Evolutionary conservation across 1,140 invertebrate species (phyloP).

Genomic region (Drosophila pseudoobscura): DNA sequence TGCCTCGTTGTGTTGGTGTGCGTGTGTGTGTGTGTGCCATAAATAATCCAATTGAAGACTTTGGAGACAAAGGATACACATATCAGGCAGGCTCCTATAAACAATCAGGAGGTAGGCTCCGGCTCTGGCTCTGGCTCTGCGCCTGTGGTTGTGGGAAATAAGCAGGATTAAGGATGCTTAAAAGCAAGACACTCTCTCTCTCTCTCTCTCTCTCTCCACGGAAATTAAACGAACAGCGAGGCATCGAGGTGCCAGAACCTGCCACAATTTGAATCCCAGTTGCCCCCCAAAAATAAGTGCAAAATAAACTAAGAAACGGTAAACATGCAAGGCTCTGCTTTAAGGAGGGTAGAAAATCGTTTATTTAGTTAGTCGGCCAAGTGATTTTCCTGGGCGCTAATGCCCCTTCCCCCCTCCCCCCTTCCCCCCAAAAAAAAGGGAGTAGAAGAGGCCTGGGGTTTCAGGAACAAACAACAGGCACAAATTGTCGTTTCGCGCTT

Average conservation of each 20-base stretch:
- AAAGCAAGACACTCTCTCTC: conserved; percentile 30
- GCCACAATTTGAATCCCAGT: conserved; percentile 13
- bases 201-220: conserved; percentile 54
- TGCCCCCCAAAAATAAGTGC: conserved; percentile 18
- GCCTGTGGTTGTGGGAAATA: conserved; percentile 44
- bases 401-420: conserved; percentile 29
- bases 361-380: conserved; percentile 55
- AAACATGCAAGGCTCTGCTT: conserved; percentile 56
- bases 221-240: conserved; percentile 33
- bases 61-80: conserved; percentile 4
- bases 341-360: conserved; percentile 39
- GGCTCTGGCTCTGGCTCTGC: conserved; percentile 2
- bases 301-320: conserved; percentile 63
- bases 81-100: conserved; percentile 23
- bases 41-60: conserved; percentile 51
- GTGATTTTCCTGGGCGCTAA: conserved; percentile 55
- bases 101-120: conserved; percentile 25
- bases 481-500: conserved; percentile 79
- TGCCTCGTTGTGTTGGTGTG: background rate
- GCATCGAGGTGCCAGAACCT: background rate
- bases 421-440: background rate
- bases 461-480: conserved; percentile 60
- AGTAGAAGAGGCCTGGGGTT: conserved; percentile 14
- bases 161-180: conserved; percentile 74
- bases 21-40: conserved; percentile 12